phyloP scores from a whole-genome alignment of 2,113 vertebrate species.

The Aplodontia rufa region DNA sequence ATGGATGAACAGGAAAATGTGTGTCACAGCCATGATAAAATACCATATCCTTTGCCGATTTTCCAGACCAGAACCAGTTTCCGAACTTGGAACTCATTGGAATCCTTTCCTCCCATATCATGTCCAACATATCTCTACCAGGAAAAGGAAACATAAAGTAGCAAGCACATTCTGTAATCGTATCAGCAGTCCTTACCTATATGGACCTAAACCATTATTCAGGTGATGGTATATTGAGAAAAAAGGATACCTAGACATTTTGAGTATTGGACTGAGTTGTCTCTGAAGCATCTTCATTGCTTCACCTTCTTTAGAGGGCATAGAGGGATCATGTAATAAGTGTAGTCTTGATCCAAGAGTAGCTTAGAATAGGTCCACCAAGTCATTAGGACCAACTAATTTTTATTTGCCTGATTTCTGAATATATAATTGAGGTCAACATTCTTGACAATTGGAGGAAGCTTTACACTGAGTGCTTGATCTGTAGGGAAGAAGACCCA shows the following conservation, averaged over 20 bases:
- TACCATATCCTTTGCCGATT: not conserved
- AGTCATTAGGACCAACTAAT: not conserved
- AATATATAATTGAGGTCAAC: not conserved
- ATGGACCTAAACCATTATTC: not conserved
- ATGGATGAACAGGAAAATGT: not conserved
- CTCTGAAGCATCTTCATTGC: not conserved
- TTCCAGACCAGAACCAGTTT: not conserved
- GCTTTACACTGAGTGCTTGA: not conserved
- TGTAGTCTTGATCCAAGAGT: not conserved
- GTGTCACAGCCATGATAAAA: not conserved
- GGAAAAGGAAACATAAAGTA: not conserved
- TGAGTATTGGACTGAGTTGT: not conserved
- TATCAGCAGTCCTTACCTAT: not conserved
- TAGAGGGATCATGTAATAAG: not conserved
- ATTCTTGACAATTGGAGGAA: not conserved
- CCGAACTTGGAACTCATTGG: not conserved
- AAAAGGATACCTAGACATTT: not conserved
- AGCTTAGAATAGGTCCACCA: not conserved
- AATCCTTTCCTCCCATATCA: not conserved
- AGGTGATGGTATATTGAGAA: not conserved
- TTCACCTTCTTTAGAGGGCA: not conserved
- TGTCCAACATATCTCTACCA: not conserved
- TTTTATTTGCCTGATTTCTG: not conserved
- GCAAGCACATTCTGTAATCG: not conserved
- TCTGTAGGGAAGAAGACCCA: not conserved